Base-by-base conservation (phyloP, 2,888 invertebrate species). In the Eueremaeus valkanovi region DNA sequence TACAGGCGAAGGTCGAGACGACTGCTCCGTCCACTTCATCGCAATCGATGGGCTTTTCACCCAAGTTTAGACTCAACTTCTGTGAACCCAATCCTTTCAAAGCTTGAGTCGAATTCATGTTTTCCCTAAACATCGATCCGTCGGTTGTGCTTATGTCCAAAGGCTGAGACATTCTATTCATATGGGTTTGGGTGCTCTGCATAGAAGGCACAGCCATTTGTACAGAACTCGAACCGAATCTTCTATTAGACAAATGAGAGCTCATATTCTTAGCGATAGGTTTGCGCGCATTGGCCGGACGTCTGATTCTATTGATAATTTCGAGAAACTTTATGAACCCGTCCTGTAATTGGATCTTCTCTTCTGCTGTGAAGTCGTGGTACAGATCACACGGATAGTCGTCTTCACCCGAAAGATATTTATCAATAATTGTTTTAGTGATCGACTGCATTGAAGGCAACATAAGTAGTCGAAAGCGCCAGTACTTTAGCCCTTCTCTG, bases 381-480 rank as follows among this genome's bases (percentile, higher is more conserved):
- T 94, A 95, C 75, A 95, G 89, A 83, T 95, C 93, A 83, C 93
- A 95, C 81, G 88, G 85, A 0, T 88, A 84, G 24, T 88, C 88
- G 75, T 92, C 92, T 82, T 83, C 79, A n/a, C 61, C 66, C 16
- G 49, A 40, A 36, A 36, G 58, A 55, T 58, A 61, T 36, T 49
- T 68, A 81, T 83, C 82, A 13, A 91, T 85, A 75, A 93, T 92
- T 81, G 88, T 89, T 82, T 91, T 90, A 3, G 86, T 85, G 0
- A 90, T 91, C 18, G 89, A 86, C 82, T 91, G 92, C 81, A 89
- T 89, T 73, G 90, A 86, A 0, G 96, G 96, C 73, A 98, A 83
- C 1, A 97, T 85, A 79, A 94, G 90, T 79, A 96, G 91, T 66
- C 96, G 88, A 83, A 94, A 93, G 77, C 96, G 88, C 93, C 93